Base-by-base conservation (phyloP, 2,888 invertebrate genomes). In the Pimpla rufipes region DNA sequence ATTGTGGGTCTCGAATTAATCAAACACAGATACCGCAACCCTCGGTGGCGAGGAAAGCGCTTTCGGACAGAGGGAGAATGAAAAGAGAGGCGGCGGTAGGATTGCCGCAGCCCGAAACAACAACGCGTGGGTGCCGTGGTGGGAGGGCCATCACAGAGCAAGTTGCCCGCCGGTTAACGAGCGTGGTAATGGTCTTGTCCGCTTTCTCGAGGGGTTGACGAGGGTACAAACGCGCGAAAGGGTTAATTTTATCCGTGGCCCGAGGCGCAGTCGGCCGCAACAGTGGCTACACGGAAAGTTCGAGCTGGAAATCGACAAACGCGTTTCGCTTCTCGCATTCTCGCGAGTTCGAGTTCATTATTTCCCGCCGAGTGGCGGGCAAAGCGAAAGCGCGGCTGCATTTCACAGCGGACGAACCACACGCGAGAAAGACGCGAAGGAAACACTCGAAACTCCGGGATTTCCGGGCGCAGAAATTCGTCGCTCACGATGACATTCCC, bases 151-250 rank as follows among this genome's bases (percentile, higher is more conserved):
- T 21, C 21, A 37, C 10, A 18, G 13, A 35, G 29, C 29, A 18
- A 45, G 67, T 76, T 77, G 67, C 59, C 52, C 67, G 50, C 47
- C 74, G 77, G 74, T 78, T 84, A 85, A 81, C 47, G 40, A 45
- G 57, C 23, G 18, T 40, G 73, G 57, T 84, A 85, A 85, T 84
- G 74, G 70, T 84, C 77, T 84, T 84, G 81, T 81, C 64, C 71
- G 74, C 47, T 59, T 73, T 73, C 45, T 16, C 73, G 45, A 50
- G 23, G n/a, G 62, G 66, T 40, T 85, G 74, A 81, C 84, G 77
- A 84, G 78, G 76, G 67, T 85, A 64, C 40, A 64, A 64, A 64
- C 57, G 64, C 57, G 23, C 50, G 67, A 21, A 73, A 45, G 73
- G 73, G 73, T 73, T 73, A 35, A 45, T 59, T 73, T 45, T 45